Base-by-base conservation (phyloP, 2,113 vertebrate genomes). In the Himantopus leucocephalus region DNA sequence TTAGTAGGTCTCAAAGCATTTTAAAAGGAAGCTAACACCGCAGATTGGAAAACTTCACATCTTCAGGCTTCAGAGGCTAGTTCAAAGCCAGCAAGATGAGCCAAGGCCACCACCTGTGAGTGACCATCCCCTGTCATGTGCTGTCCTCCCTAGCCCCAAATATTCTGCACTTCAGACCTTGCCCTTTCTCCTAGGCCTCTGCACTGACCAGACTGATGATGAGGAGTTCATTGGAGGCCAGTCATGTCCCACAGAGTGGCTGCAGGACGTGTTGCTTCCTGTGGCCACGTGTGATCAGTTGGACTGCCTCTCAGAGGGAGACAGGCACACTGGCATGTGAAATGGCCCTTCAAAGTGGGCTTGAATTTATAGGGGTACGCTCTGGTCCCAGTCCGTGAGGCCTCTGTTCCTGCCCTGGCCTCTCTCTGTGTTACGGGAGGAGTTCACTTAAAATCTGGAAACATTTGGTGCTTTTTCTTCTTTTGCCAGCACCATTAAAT, bases 401-500 rank as follows among this genome's bases (percentile, higher is more conserved):
- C 21, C 35, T 21, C n/a, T 53, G 35, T 62, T 77, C 43, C 77
- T 79, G 37, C 67, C 45, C 23, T 72, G 92, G 8, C 53, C 72
- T 59, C 63, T 60, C 24, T 47, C 45, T 32, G 50, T 2, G 1
- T 39, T 84, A 64, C 1, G 4, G 68, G 91, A 86, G 41, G 43
- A 66, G 39, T 68, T 91, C 45, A 43, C 48, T 92, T 58, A 7
- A 35, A 50, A 47, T 48, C 64, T 47, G 24, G 60, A 92, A 96
- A 94, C 62, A 92, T 84, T 75, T 85, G 90, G 50, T 3, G 11
- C 48, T 86, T 90, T 71, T 90, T 68, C 35, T 90, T 71, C 66
- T 88, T 68, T 91, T 77, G 39, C 85, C 63, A 88, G 89, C 83
- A 41, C 84, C n/a, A 19, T 95, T 56, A 90, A 92, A 73, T 47